A percentile compares a stretch with the other conserved stretches of the same genome.
Evolutionary conservation across 2,888 invertebrate species (phyloP).

Genomic region (Ceriagrion tenellum): DNA sequence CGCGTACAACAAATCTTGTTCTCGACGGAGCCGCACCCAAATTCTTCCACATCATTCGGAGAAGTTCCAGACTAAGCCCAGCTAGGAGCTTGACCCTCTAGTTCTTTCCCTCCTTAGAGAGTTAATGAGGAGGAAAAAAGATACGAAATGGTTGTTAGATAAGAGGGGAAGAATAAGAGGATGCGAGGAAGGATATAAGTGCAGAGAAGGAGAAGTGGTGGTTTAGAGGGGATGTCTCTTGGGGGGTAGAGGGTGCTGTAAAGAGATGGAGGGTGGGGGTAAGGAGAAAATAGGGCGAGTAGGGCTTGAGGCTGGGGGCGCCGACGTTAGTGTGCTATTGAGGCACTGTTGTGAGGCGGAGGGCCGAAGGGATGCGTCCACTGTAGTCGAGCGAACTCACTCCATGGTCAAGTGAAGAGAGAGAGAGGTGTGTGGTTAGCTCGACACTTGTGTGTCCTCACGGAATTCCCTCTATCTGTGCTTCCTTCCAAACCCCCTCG

Average conservation of each 20-base stretch:
- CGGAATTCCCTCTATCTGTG: too few species aligned
- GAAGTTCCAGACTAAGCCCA: too few species aligned
- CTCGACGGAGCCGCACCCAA: too few species aligned
- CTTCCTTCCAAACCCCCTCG: not conserved
- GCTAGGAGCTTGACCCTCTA: not conserved
- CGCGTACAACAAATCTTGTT: too few species aligned
- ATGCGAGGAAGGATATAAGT: not conserved
- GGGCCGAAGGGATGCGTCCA: not conserved
- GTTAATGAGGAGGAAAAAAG: not conserved
- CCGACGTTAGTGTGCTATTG: not conserved
- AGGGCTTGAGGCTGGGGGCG: not conserved
- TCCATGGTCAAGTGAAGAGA: slow-evolving; percentile 28
- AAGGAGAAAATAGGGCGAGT: slow-evolving; percentile 15
- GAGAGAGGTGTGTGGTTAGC: slow-evolving; percentile 51
- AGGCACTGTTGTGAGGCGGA: not conserved
- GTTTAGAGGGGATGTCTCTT: not conserved
- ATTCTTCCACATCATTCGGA: too few species aligned
- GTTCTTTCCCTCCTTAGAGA: not conserved
- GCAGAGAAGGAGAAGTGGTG: not conserved
- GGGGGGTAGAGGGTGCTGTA: not conserved
- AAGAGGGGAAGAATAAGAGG: not conserved
- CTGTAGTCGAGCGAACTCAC: not conserved
- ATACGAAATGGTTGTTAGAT: not conserved
- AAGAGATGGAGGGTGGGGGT: not conserved
- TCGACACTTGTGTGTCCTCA: slow-evolving; percentile 12